Evolutionary conservation across 2,888 invertebrate species (phyloP), one percentile per base, ranked within the genome.

Genomic region (Cerastis rubricosa): DNA sequence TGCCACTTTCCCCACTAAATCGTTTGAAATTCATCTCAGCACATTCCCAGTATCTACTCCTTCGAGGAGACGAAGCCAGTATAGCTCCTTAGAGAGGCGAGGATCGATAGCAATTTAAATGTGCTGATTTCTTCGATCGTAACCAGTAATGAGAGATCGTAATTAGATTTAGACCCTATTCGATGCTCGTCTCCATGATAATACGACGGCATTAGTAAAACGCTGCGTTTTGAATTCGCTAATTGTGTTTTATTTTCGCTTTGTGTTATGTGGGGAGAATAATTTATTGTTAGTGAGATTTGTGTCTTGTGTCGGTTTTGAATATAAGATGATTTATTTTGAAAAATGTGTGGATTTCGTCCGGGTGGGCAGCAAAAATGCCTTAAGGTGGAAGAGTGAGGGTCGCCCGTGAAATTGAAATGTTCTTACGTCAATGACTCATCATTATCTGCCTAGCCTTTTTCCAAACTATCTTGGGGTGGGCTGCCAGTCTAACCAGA

Each of bases 111-210:
- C 92, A 94, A 89, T 88, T 88, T 88, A 88, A 89, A 88, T 86
- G 86, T 88, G 89, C 88, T 88, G 88, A 88, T 94, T 93, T 92
- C 91, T 91, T 89, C 90, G 89, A 92, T 90, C 92, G 92, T 92
- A 87, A 91, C 89, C 82, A 78, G 92, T 95, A 94, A 95, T 94
- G 94, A 94, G 92, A 90, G 84, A 88, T 85, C 90, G 91, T 94
- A 94, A 95, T 95, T 95, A 94, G 92, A 92, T 93, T 92, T 89
- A 86, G 89, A 86, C 89, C 88, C 89, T 86, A 89, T 91, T 83
- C 80, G 77, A 73, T 67, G 66, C 63, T 84, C 81, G 76, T 83
- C 80, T 73, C 70, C 35, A 57, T 76, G 78, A 65, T 76, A 75
- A 85, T 84, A 71, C 71, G 75, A 22, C 59, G 25, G 51, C 59